Conservation (phyloP, 2,113 vertebrate genomes). For the Pelobates fuscus region DNA sequence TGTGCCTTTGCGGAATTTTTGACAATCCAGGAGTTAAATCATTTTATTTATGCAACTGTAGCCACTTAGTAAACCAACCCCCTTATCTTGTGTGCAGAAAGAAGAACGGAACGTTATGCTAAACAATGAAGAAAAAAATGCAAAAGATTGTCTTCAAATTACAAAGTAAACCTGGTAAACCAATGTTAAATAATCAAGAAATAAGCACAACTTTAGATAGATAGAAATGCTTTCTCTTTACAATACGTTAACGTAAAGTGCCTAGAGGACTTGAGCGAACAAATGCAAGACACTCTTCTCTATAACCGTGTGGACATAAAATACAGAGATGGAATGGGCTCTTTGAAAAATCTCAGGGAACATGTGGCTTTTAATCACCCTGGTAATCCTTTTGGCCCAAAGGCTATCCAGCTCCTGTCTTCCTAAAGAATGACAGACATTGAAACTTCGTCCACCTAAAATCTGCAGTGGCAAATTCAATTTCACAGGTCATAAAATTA, state of each 20-base stretch:
- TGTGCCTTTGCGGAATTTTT: too few species aligned
- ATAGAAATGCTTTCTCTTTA: too few species aligned
- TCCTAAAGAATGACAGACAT: slow-evolving; percentile 49
- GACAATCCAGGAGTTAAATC: too few species aligned
- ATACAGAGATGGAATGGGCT: slow-evolving; percentile 20
- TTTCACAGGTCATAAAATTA: slow-evolving; percentile 52
- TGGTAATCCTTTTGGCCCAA: slow-evolving; percentile 40
- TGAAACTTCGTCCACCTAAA: slow-evolving; percentile 49
- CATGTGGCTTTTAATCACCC: slow-evolving; percentile 44
- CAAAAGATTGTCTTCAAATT: too few species aligned
- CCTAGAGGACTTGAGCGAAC: background rate
- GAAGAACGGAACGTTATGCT: too few species aligned
- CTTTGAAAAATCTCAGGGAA: slow-evolving; percentile 32
- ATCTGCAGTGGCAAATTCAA: slow-evolving; percentile 50
- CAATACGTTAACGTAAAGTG: slow-evolving; percentile 1
- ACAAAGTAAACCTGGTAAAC: too few species aligned
- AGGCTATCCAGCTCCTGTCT: slow-evolving; percentile 43
- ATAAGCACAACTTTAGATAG: too few species aligned
- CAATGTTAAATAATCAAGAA: too few species aligned
- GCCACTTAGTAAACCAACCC: too few species aligned
- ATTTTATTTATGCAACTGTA: too few species aligned
- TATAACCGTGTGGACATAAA: slow-evolving; percentile 26
- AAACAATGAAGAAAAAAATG: too few species aligned
- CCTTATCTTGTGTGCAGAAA: too few species aligned
- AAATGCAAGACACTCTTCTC: slow-evolving; percentile 10